Conservation (phyloP, 2,888 invertebrate genomes). For the Tribolium freemani region DNA sequence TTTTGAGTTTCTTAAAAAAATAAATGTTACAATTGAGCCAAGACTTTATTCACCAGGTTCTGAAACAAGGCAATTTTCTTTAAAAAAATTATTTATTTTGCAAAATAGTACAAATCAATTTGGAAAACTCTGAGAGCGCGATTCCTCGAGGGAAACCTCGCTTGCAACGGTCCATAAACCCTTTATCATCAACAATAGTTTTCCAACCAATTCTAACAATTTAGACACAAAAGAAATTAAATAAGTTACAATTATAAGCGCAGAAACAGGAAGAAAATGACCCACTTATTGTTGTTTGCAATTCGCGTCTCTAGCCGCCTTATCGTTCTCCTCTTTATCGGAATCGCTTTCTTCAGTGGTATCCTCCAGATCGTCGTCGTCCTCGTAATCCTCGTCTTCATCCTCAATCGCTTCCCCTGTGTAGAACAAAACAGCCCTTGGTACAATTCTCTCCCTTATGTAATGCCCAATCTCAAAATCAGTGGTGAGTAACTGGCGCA, state of each 20-base stretch:
- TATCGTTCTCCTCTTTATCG: slow-evolving; percentile 71
- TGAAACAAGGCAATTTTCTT: background rate
- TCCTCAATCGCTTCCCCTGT: slow-evolving; percentile 92
- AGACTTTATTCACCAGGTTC: background rate
- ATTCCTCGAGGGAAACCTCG: background rate
- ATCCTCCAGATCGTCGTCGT: slow-evolving; percentile 83
- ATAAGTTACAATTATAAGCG: slow-evolving; percentile 29
- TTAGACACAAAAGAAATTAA: slow-evolving; percentile 17
- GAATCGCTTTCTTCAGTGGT: slow-evolving; percentile 74
- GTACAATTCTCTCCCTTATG: slow-evolving; percentile 95
- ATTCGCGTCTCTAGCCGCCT: slow-evolving; percentile 50
- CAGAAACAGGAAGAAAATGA: slow-evolving; percentile 15
- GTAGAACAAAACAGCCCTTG: slow-evolving; percentile 96
- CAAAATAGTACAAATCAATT: slow-evolving; percentile 35
- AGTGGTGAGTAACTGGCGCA: slow-evolving; percentile 86
- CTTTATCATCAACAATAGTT: slow-evolving; percentile 18
- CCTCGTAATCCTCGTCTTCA: slow-evolving; percentile 82
- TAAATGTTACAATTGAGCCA: slow-evolving; percentile 37
- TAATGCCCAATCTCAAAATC: slow-evolving; percentile 99
- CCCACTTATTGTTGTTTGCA: slow-evolving; percentile 45
- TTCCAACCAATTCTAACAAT: slow-evolving; percentile 13
- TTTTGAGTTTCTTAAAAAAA: slow-evolving; percentile 48
- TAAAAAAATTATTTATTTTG: slow-evolving; percentile 17
- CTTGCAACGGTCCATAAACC: slow-evolving; percentile 1
- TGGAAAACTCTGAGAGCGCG: slow-evolving; percentile 8